Evolutionary conservation across 2,113 vertebrate genomes (phyloP).

Genomic region (Octodon degus): DNA sequence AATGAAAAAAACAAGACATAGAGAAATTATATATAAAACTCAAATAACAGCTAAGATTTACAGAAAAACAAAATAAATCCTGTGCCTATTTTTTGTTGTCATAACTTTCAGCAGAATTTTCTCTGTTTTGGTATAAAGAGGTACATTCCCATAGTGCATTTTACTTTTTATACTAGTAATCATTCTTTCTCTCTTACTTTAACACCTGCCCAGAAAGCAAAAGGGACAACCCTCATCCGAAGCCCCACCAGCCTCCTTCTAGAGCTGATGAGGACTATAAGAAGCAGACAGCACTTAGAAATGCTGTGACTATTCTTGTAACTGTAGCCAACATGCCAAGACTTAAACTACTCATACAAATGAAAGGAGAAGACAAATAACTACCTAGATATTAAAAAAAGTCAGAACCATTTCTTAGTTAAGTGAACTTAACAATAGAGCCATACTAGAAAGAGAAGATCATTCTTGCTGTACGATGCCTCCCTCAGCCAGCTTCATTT

Average conservation of each 20-base stretch:
- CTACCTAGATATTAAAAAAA: neutral
- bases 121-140: neutral
- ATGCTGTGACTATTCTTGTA: neutral
- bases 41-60: neutral
- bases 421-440: neutral
- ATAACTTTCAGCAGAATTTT: neutral
- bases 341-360: neutral
- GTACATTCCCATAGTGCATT: neutral
- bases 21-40: neutral
- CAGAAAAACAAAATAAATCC: neutral
- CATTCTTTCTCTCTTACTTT: neutral
- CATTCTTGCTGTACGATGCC: neutral
- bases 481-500: too few relatives aligned
- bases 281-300: neutral
- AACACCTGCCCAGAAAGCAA: neutral
- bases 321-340: neutral
- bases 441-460: neutral
- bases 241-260: neutral
- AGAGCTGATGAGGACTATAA: accelerated
- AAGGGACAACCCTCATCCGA: neutral
- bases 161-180: neutral
- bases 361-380: neutral
- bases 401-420: neutral
- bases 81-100: neutral
- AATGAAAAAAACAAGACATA: neutral